Evolutionary conservation across 2,888 invertebrate genomes (phyloP).

Genomic region (Eudasyphora cyanicolor): DNA sequence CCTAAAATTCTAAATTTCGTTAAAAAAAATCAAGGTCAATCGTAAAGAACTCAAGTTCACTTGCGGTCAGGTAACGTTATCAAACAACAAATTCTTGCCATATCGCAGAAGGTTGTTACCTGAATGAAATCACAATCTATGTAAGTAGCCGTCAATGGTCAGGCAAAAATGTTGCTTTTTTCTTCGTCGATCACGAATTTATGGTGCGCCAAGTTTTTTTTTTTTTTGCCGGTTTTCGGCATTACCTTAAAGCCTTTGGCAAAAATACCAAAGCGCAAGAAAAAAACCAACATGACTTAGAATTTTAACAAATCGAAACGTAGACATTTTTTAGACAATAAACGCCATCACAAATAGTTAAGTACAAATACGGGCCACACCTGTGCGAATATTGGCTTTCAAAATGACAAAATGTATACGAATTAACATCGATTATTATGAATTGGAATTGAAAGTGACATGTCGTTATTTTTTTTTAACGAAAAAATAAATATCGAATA

Average conservation of each 20-base stretch:
- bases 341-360: background rate
- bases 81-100: background rate
- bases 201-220: conserved; percentile 2
- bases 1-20: no score
- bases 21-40: no score
- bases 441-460: background rate
- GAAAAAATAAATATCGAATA: background rate
- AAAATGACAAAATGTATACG: background rate
- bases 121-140: background rate
- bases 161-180: background rate
- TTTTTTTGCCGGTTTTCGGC: conserved; percentile 3
- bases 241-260: background rate
- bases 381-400: background rate
- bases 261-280: background rate
- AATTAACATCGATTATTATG: background rate
- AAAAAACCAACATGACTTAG: conserved; percentile 1
- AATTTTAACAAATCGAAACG: background rate
- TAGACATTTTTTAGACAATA: conserved; percentile 15
- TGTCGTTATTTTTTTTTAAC: background rate
- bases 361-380: conserved; percentile 11
- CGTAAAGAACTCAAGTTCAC: conserved; percentile 24
- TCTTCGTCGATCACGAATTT: background rate
- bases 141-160: background rate
- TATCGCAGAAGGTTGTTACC: background rate
- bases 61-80: conserved; percentile 9